Base-by-base conservation (phyloP, 1,140 invertebrate genomes). In the Episyrphus balteatus region DNA sequence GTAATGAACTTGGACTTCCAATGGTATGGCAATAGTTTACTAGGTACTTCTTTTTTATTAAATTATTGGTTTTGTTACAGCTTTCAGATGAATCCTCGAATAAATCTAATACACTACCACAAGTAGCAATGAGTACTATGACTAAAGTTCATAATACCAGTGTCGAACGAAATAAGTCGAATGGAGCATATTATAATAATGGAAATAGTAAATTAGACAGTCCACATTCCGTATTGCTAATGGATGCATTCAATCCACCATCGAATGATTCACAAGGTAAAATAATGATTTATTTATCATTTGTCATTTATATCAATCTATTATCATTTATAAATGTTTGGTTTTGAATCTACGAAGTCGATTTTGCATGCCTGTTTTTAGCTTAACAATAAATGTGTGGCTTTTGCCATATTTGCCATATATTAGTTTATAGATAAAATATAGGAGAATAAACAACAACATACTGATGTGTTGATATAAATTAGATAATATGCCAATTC, bases 221-320 rank as follows among this genome's bases (percentile, higher is more conserved):
- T 56, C 64, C 64, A 55, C 64, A 67, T 66, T 67, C 63, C 54
- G 63, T 66, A 19, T 55, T 66, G n/a, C 41, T 66, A 15, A 66
- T 66, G 62, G 63, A 66, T 33, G 59, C 63, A 42, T 66, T 66
- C 47, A 66, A 62, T 66, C 62, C 63, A 32, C 63, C 63, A 12
- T 45, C 56, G 3, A 57, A 54, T 19, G 62, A 66, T 47, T 52
- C 56, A 17, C 57, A 62, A 44, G 62, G 62, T 66, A 5, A 40
- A n/a, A n/a, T n/a, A n/a, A n/a, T n/a, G n/a, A n/a, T n/a, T n/a
- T n/a, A n/a, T n/a, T n/a, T n/a, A n/a, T 19, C 32, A n/a, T 14
- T 26, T 43, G 1, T 13, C n/a, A 11, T 12, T 19, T 40, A 15
- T 8, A 26, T 46, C 19, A 17, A 42, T 42, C 40, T 42, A 42